Percentiles rank a stretch among this genome's conserved stretches.
These are phyloP conservation scores for Drosophila subobscura DNA, from an alignment of 1,140 invertebrate genomes.

Conservation along the genomic window DNA sequence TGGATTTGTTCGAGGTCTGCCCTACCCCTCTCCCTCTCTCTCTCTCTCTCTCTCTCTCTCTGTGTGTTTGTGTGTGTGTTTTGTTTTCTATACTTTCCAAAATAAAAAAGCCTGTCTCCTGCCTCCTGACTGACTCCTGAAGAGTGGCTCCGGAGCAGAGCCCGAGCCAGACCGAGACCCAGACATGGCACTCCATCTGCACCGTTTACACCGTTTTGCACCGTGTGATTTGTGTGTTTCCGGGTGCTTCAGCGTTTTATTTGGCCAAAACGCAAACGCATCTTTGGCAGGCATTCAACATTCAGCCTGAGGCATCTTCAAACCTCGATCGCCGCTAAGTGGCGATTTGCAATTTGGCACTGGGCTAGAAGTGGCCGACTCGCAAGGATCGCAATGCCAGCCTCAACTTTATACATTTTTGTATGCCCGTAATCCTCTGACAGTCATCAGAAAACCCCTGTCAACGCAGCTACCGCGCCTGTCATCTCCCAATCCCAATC, in stretches of 20 bases:
- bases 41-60: slow-evolving; percentile 4
- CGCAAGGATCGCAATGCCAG: slow-evolving; percentile 20
- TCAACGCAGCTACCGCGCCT: slow-evolving; percentile 47
- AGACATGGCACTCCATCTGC: slow-evolving; percentile 41
- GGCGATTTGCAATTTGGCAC: slow-evolving; percentile 38
- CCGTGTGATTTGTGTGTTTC: slow-evolving; percentile 42
- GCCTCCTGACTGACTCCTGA: no score
- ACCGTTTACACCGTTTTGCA: slow-evolving; percentile 13
- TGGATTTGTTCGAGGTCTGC: slow-evolving; percentile 13
- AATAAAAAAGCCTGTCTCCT: background rate
- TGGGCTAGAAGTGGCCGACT: slow-evolving; percentile 30
- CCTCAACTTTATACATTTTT: slow-evolving; percentile 1
- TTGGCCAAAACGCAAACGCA: slow-evolving; percentile 37
- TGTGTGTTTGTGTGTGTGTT: slow-evolving; percentile 29
- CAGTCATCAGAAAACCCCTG: slow-evolving; percentile 32
- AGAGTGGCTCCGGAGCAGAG: no score
- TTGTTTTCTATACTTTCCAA: slow-evolving; percentile 38
- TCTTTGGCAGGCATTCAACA: slow-evolving; percentile 4
- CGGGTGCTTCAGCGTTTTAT: slow-evolving; percentile 62
- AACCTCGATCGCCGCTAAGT: slow-evolving; percentile 27
- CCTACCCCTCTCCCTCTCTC: background rate
- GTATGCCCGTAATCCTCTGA: background rate
- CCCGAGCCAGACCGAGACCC: background rate
- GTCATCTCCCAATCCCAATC: slow-evolving; percentile 26
- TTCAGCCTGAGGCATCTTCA: slow-evolving; percentile 32